Conservation (phyloP, 2,797 vertebrate genomes). For the Myoxocephalus aenaeus region DNA sequence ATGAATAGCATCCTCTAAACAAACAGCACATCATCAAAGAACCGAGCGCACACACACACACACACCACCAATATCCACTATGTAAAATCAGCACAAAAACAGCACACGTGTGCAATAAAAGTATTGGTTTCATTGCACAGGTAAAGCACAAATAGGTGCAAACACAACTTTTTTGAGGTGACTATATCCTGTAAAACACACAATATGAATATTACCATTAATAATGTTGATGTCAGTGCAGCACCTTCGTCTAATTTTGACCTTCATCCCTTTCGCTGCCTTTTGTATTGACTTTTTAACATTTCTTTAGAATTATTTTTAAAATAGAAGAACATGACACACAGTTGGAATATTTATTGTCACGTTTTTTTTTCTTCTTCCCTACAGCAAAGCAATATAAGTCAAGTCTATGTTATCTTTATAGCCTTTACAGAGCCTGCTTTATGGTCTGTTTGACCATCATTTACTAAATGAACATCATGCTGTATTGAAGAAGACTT, state of each 20-base stretch:
- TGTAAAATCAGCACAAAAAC: conserved; percentile 59
- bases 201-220: neutral
- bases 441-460: too few relatives aligned
- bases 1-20: conserved; percentile 8
- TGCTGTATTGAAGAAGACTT: too few relatives aligned
- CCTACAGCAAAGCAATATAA: too few relatives aligned
- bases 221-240: neutral
- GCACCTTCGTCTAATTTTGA: neutral
- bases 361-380: too few relatives aligned
- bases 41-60: neutral
- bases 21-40: too few relatives aligned
- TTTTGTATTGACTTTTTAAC: too few relatives aligned
- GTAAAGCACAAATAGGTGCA: conserved; percentile 38
- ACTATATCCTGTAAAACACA: neutral
- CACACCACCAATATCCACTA: neutral
- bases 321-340: too few relatives aligned
- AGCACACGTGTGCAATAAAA: conserved; percentile 36
- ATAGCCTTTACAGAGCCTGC: too few relatives aligned
- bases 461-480: too few relatives aligned
- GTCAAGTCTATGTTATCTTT: too few relatives aligned
- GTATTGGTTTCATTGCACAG: neutral
- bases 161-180: conserved; percentile 34
- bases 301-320: too few relatives aligned
- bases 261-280: neutral
- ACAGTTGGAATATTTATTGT: too few relatives aligned